Base-by-base conservation (phyloP, 2,888 invertebrate species). In the Tromatobia lineatoria region DNA sequence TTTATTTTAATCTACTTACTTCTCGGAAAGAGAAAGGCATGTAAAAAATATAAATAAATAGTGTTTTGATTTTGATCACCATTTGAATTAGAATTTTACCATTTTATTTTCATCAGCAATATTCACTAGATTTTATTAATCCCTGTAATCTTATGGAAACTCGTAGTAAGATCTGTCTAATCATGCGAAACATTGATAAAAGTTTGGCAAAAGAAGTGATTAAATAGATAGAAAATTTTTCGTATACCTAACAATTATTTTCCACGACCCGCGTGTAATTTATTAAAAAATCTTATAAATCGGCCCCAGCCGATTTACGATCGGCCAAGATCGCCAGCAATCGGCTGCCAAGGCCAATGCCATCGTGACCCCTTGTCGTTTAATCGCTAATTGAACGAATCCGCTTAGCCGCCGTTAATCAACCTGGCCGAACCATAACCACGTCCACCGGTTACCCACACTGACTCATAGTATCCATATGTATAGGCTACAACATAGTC, bases 381-480 rank as follows among this genome's bases (percentile, higher is more conserved):
- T 85, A 87, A 88, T 88, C 87, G 87, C 89, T 90, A 90, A 90
- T 90, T 90, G 90, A 86, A 86, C 83, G 79, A 82, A 84, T 80
- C 84, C 67, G 82, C 85, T 77, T 81, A 82, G 82, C 84, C 80
- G 82, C 74, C 84, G 86, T 87, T 87, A 81, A 87, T 86, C 86
- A 87, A 85, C 66, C 71, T 45, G 78, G 75, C 82, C 74, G 83
- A 85, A 75, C 64, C 57, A 67, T 69, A 77, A 69, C 69, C 69
- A 57, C 38, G 45, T 70, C 11, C 13, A 61, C 11, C 25, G 20
- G 71, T 20, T 23, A 34, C 29, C 2, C 29, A 29, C 70, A 66
- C 59, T 25, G 18, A 59, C 29, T 29, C 25, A 25, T 25, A 0
- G 25, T 25, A 25, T 57, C 10, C 23, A 54, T 54, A 54, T 54